A percentile compares a stretch with the other conserved stretches of the same genome.
Evolutionary conservation across 2,113 vertebrate species (phyloP).

Genomic region (Pleuronectes platessa): DNA sequence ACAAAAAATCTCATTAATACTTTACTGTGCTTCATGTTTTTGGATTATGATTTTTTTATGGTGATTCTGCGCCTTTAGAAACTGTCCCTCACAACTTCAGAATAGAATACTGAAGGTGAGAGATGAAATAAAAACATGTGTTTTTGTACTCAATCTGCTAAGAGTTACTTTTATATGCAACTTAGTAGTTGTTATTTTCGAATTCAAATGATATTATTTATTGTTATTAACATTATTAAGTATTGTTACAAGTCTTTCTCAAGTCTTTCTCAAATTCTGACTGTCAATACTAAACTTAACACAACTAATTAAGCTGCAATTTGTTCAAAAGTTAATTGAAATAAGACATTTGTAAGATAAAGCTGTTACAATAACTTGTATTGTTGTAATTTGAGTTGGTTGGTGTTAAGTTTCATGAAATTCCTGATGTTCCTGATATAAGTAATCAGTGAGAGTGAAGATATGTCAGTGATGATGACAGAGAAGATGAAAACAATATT

Average conservation of each 20-base stretch:
- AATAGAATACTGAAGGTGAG: neutral
- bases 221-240: no score
- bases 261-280: neutral
- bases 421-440: no score
- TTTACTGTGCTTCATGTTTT: slow-evolving; percentile 46
- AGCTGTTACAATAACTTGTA: no score
- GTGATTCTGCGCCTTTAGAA: slow-evolving; percentile 42
- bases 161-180: neutral
- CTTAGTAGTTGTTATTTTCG: neutral
- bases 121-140: neutral
- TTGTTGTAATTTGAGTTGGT: no score
- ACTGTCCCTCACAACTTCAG: slow-evolving; percentile 13
- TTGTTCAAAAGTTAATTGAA: no score
- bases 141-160: neutral
- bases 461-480: neutral
- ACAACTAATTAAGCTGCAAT: no score
- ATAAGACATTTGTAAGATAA: no score
- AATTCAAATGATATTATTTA: no score
- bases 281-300: no score
- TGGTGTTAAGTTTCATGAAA: no score
- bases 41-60: slow-evolving; percentile 28
- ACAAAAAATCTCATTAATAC: slow-evolving; percentile 65
- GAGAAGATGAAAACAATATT: neutral
- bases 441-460: no score
- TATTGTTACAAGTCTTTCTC: neutral